These are phyloP conservation scores for Rhinichthys klamathensis DNA, from an alignment of 2,113 vertebrate genomes.

Conservation along the genomic window DNA sequence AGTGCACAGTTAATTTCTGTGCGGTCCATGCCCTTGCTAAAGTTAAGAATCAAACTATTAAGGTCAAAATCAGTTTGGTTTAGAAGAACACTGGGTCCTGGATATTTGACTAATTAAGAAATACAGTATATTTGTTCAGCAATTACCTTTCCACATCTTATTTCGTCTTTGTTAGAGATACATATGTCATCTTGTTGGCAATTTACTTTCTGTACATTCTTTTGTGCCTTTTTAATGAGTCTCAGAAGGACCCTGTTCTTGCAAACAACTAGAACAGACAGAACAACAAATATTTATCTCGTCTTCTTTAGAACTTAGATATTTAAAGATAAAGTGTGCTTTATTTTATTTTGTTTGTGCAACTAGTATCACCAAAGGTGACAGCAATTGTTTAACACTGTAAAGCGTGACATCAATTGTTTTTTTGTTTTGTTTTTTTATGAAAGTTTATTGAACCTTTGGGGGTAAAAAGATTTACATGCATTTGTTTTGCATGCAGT, in stretches of 20 bases:
- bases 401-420: neutral
- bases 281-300: neutral
- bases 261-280: neutral
- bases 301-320: neutral
- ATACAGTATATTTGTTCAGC: neutral
- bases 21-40: neutral
- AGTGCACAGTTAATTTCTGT: neutral
- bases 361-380: neutral
- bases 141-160: neutral
- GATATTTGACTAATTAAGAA: constrained; percentile 1
- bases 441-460: too few species aligned
- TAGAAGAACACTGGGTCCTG: neutral
- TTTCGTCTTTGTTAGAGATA: too few species aligned
- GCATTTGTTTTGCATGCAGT: too few species aligned
- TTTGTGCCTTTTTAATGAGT: neutral
- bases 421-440: too few species aligned
- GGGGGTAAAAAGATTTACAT: too few species aligned
- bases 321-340: neutral
- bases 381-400: neutral
- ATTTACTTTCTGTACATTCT: neutral
- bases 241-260: neutral
- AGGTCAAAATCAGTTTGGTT: neutral
- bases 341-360: neutral
- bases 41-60: neutral
- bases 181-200: constrained; percentile 14